Percentiles rank a stretch among this genome's conserved stretches.
These are phyloP conservation scores for Prorops nasuta DNA, from an alignment of 1,140 invertebrate genomes.

Conservation along the genomic window DNA sequence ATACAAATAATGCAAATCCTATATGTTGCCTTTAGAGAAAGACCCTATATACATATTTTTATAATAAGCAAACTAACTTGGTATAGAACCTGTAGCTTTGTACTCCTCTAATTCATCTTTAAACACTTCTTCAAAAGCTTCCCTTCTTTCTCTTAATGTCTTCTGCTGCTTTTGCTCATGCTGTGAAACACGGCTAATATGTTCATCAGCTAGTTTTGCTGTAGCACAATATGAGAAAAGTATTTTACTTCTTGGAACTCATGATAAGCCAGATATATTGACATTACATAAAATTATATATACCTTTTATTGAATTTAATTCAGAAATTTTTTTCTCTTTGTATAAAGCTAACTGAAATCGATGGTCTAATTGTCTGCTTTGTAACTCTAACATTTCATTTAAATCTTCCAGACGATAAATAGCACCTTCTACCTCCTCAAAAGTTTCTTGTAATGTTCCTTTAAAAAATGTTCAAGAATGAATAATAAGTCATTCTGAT, in stretches of 20 bases:
- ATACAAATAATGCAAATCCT: conserved; percentile 4
- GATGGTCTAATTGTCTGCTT: conserved; percentile 63
- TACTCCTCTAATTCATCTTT: conserved; percentile 66
- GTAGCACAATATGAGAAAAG: conserved; percentile 15
- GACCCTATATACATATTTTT: conserved; percentile 8
- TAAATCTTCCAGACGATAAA: conserved; percentile 64
- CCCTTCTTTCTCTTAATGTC: conserved; percentile 63
- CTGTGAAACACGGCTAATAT: conserved; percentile 59
- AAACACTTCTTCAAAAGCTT: conserved; percentile 69
- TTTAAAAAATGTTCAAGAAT: conserved; percentile 27
- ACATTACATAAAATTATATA: conserved; percentile 50
- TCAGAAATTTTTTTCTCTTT: conserved; percentile 64
- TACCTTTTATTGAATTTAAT: conserved; percentile 62
- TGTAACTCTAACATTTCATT: conserved; percentile 67
- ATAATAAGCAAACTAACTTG: conserved; percentile 53
- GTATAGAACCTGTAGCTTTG: conserved; percentile 63
- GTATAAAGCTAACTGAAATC: conserved; percentile 65
- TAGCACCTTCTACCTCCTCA: conserved; percentile 63
- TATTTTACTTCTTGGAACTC: conserved; percentile 1
- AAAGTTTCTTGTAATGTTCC: conserved; percentile 63
- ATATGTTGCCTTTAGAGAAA: no score
- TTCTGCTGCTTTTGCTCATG: conserved; percentile 60
- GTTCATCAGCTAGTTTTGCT: conserved; percentile 62
- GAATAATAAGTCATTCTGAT: conserved; percentile 1
- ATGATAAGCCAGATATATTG: background rate